Base-by-base conservation (phyloP, 2,888 invertebrate species). In the Pinctada fucata region DNA sequence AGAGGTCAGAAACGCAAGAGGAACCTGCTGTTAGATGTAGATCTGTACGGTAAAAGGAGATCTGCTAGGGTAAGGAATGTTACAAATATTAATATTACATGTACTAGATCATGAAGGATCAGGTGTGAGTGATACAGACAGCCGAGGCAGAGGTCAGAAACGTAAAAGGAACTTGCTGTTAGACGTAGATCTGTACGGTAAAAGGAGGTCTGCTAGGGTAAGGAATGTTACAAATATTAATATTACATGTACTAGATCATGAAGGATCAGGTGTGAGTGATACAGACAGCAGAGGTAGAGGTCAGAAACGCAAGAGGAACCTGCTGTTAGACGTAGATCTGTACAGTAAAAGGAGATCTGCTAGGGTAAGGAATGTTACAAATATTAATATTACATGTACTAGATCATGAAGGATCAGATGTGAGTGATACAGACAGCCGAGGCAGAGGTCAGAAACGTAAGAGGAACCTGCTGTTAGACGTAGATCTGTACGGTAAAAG, bases 151-250 rank as follows among this genome's bases (percentile, higher is more conserved):
- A 76, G 74, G 71, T 2, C 79, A 80, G 72, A 86, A 86, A 69
- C 77, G 85, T 49, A 83, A 85, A 67, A 80, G 80, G 66, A 79
- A 80, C 16, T 78, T 82, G 64, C 52, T 80, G 45, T 80, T 82
- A 72, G 84, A 84, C 31, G 84, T 84, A 71, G 63, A 52, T 16
- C 69, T 66, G 10, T 84, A 81, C 3, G 78, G 80, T 3, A 91
- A 91, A 76, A 81, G 91, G 10, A 81, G 91, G 70, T 91, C 91
- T 58, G 86, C 91, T 31, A 84, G 91, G 79, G 91, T 91, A 80
- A 80, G 47, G 3, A 8, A 58, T 1, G 31, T 31, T 31, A 31
- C 31, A 1, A 1, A 31, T 31, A 31, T 31, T 31, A 31, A 31
- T 31, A 31, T 31, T 31, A 31, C 31, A 31, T 31, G 31, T 73